Base-by-base conservation (phyloP, 2,797 vertebrate genomes). In the Serranus cabrilla region DNA sequence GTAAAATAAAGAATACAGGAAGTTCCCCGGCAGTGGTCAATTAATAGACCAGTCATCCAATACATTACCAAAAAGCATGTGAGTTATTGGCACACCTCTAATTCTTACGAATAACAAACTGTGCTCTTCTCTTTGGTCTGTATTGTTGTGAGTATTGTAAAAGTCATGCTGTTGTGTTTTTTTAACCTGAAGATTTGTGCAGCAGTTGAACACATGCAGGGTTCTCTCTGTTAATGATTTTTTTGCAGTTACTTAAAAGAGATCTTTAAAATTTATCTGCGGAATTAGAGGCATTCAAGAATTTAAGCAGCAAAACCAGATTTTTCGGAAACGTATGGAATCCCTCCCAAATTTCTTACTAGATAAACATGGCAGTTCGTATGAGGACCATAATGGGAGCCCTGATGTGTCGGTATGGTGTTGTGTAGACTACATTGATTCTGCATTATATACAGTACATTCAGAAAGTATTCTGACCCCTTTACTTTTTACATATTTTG, bases 371-470 rank as follows among this genome's bases (percentile, higher is more conserved):
- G 23, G 11, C 13, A 25, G 7, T 31, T 20, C 74, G 13, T 39
- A 8, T 17, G 4, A 49, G 17, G 11, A 10, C 21, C 2, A 0
- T 13, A 10, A 21, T 47, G 34, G 21, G 54, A 59, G 40, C 43
- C 25, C 18, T 50, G 66, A 23, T 45, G 42, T 45, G 65, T 71
- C 11, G 10, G 71, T 17, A 11, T 23, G 70, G 21, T 49, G 34
- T 11, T 2, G 10, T 39, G 56, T 46, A 45, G 23, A 40, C 5
- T 52, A 4, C 4, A 17, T 37, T 25, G 25, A 31, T 47, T 56
- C 57, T 70, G 49, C 37, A 45, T 27, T 27, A 27, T 27, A 34
- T 34, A 9, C 34, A 34, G 34, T 34, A 34, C 7, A 34, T 42
- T 34, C 34, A 7, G 34, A 34, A 34, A 34, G 34, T 34, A 9